Percentiles rank a stretch among this genome's conserved stretches.
These are phyloP conservation scores for Clepsis dumicolana DNA, from an alignment of 2,888 invertebrate genomes.

Conservation along the genomic window DNA sequence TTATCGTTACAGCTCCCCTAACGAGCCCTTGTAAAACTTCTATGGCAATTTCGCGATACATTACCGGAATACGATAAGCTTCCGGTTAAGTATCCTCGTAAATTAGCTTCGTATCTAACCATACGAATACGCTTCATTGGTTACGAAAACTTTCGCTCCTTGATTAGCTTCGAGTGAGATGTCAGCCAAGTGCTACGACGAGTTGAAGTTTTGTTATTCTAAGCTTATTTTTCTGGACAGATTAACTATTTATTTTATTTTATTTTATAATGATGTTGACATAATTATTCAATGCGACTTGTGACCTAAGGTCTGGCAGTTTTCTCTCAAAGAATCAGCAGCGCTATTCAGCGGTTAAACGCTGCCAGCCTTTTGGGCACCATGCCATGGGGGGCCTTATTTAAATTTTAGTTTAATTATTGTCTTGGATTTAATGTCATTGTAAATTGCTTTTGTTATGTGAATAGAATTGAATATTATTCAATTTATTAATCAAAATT, in stretches of 20 bases:
- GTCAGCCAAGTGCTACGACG: background rate
- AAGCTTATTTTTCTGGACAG: background rate
- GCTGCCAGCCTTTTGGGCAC: no score
- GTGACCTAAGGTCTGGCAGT: no score
- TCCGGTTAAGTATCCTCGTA: slow-evolving; percentile 68
- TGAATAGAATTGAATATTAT: no score
- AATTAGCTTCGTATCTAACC: slow-evolving; percentile 53
- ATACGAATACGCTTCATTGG: slow-evolving; percentile 52
- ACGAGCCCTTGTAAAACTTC: slow-evolving; percentile 82
- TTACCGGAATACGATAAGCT: slow-evolving; percentile 71
- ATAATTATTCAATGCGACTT: no score
- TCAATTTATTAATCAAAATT: no score
- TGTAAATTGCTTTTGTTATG: no score
- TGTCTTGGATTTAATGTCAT: no score
- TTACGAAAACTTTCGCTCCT: slow-evolving; percentile 52
- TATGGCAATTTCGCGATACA: slow-evolving; percentile 74
- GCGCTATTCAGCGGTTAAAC: no score
- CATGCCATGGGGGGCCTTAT: no score
- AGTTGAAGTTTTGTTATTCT: background rate
- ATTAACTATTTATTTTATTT: background rate
- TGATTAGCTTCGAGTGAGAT: slow-evolving; percentile 36
- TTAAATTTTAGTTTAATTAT: no score
- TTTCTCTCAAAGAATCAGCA: no score
- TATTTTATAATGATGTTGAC: no score
- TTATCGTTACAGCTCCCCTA: slow-evolving; percentile 79